Conservation (phyloP, 2,113 vertebrate genomes). For the Mixornis gularis region DNA sequence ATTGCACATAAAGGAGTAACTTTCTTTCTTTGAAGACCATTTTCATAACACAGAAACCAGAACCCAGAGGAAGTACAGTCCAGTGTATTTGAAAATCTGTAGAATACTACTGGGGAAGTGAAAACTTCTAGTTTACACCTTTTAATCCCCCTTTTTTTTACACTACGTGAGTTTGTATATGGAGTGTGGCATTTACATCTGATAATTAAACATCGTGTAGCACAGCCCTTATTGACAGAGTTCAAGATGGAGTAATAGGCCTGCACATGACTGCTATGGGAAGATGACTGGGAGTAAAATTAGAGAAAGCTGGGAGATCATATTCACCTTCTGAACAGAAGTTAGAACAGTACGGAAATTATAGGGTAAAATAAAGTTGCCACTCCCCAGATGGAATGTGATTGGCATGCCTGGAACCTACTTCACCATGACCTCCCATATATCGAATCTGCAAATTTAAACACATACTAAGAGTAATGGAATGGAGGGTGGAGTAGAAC, state of each 20-base stretch:
- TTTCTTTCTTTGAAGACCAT: not conserved
- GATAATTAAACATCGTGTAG: not conserved
- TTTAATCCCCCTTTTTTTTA: not conserved
- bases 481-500: not conserved
- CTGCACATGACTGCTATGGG: too few relatives aligned
- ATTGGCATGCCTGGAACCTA: not conserved
- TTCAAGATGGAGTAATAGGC: not conserved
- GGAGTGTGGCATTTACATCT: not conserved
- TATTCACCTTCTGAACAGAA: not conserved
- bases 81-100: not conserved
- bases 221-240: not conserved
- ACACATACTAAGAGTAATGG: not conserved
- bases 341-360: not conserved
- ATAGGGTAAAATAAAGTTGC: not conserved
- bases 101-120: not conserved
- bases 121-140: not conserved
- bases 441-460: not conserved
- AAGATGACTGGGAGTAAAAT: not conserved
- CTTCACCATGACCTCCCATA: not conserved
- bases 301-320: not conserved
- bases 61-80: not conserved
- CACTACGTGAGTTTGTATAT: fast-evolving
- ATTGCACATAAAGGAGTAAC: not conserved
- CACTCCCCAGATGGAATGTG: not conserved
- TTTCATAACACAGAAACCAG: not conserved